Percentiles rank a stretch among this genome's conserved stretches.
Conservation (phyloP, 2,888 invertebrate genomes). For the Nephrotoma flavescens region DNA sequence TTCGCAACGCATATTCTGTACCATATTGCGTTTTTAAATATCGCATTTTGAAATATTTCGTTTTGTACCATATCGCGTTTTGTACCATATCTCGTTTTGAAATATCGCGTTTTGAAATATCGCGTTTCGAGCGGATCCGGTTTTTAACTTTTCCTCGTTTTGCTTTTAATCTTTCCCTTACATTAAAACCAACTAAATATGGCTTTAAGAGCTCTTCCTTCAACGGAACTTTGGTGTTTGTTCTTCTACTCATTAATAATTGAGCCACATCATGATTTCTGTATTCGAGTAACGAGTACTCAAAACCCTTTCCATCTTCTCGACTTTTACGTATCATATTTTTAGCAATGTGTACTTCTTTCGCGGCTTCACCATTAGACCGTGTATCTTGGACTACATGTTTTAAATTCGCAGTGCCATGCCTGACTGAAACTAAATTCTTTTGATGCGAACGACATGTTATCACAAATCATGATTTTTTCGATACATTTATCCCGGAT, state of each 20-base stretch:
- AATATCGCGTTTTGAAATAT: not conserved
- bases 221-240: not conserved
- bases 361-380: not conserved
- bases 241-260: not conserved
- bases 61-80: no score
- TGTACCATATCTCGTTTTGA: no score
- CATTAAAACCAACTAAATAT: no score
- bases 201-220: not conserved
- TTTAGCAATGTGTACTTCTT: not conserved
- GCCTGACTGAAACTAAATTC: not conserved
- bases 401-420: not conserved
- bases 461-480: not conserved
- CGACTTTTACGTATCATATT: not conserved
- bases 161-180: not conserved
- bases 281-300: no score
- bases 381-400: not conserved
- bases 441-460: conserved; percentile 1
- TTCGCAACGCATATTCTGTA: no score
- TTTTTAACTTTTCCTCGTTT: not conserved
- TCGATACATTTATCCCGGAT: conserved; percentile 4
- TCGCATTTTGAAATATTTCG: no score
- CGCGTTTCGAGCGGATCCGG: no score
- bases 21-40: no score
- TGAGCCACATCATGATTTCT: no score
- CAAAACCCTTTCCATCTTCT: no score